Evolutionary conservation across 2,113 vertebrate species (phyloP).

Genomic region (Tenrec ecaudatus): DNA sequence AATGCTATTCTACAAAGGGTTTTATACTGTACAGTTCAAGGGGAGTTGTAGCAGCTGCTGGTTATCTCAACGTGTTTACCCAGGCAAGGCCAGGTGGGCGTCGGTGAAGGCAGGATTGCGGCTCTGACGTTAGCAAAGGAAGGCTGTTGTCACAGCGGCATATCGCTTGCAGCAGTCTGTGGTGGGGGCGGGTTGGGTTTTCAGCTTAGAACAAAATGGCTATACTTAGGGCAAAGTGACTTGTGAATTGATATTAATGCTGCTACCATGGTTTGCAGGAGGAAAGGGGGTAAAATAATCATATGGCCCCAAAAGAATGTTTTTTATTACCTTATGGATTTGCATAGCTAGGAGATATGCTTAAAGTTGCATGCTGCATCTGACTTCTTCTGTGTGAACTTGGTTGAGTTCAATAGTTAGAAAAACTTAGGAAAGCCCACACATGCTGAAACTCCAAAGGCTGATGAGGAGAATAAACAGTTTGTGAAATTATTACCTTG

Average conservation of each 20-base stretch:
- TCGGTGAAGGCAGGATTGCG: too few species aligned
- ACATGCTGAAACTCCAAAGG: conserved; percentile 56
- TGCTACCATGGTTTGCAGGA: neutral
- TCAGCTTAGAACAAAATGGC: too few species aligned
- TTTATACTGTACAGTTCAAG: too few species aligned
- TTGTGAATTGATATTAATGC: neutral
- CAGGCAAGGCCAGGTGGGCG: too few species aligned
- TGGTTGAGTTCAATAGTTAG: conserved; percentile 38
- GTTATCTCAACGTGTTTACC: too few species aligned
- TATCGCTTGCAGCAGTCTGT: too few species aligned
- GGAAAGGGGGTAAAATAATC: neutral
- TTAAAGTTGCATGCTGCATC: neutral
- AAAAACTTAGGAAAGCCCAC: conserved; percentile 57
- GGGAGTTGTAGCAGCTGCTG: too few species aligned
- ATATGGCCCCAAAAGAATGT: neutral
- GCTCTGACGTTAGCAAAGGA: too few species aligned
- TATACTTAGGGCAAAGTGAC: too few species aligned
- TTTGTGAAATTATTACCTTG: conserved; percentile 54
- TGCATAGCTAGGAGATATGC: conserved; percentile 12
- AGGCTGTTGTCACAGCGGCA: too few species aligned
- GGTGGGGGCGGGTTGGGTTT: too few species aligned
- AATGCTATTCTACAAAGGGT: too few species aligned
- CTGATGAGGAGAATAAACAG: conserved; percentile 60
- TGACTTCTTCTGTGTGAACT: conserved; percentile 42
- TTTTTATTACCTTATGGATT: conserved; percentile 43